These are phyloP conservation scores for Chesias legatella DNA, from an alignment of 2,888 invertebrate genomes.

Conservation along the genomic window DNA sequence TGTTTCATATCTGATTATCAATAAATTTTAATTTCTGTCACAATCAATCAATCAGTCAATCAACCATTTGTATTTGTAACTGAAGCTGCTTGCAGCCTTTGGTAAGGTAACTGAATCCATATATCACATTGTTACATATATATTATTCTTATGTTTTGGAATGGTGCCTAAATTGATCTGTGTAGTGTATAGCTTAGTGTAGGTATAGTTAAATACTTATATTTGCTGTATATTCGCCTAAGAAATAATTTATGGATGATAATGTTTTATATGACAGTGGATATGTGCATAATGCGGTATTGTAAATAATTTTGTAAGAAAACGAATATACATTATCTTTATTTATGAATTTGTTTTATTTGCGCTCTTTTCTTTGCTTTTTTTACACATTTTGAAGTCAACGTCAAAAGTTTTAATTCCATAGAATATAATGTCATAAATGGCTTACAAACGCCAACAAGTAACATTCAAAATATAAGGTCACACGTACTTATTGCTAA, in stretches of 20 bases:
- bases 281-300: constrained; percentile 74
- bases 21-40: not conserved
- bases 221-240: constrained; percentile 63
- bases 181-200: constrained; percentile 41
- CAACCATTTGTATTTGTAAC: too few species aligned
- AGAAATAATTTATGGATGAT: constrained; percentile 68
- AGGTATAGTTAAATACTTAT: constrained; percentile 36
- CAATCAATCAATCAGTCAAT: too few species aligned
- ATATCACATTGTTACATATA: too few species aligned
- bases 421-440: too few species aligned
- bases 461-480: too few species aligned
- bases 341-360: constrained; percentile 55
- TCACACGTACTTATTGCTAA: too few species aligned
- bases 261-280: constrained; percentile 74
- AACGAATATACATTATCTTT: constrained; percentile 75
- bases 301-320: constrained; percentile 78
- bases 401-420: too few species aligned
- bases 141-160: constrained; percentile 36
- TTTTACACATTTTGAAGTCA: too few species aligned
- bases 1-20: not conserved
- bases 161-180: constrained; percentile 56
- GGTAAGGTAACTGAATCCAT: too few species aligned
- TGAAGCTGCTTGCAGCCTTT: too few species aligned
- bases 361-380: not conserved
- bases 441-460: too few species aligned